phyloP scores from a whole-genome alignment of 2,797 vertebrate genomes.

The Champsocephalus esox region DNA sequence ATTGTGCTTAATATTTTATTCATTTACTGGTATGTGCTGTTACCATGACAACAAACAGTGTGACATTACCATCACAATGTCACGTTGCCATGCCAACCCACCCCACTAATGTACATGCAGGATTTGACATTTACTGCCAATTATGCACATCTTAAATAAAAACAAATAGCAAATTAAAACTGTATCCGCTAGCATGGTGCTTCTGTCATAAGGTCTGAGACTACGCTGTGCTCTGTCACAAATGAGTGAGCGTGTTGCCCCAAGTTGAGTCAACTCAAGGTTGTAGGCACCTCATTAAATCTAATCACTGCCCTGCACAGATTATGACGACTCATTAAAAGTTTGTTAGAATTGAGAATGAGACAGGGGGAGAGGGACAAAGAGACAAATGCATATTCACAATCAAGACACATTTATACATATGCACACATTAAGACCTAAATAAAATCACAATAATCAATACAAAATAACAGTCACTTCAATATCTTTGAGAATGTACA shows the following conservation, averaged over 20 bases:
- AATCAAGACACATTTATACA: no score
- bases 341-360: slow-evolving; percentile 54
- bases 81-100: no score
- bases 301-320: slow-evolving; percentile 59
- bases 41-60: no score
- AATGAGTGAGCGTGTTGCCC: slow-evolving; percentile 42
- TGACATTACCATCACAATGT: no score
- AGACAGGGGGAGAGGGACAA: slow-evolving; percentile 35
- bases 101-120: slow-evolving; percentile 38
- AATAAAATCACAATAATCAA: no score
- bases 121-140: slow-evolving; percentile 41
- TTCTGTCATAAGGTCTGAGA: slow-evolving; percentile 28
- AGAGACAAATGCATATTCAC: no score
- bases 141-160: slow-evolving; percentile 28
- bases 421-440: no score
- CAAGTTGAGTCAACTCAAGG: slow-evolving; percentile 64
- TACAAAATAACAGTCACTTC: no score
- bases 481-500: no score
- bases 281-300: slow-evolving; percentile 72
- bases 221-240: slow-evolving; percentile 31
- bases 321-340: slow-evolving; percentile 73
- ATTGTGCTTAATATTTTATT: not conserved
- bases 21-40: not conserved
- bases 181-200: slow-evolving; percentile 26
- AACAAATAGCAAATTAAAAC: not conserved